phyloP scores from a whole-genome alignment of 2,113 vertebrate species.

The Pristiophorus japonicus region DNA sequence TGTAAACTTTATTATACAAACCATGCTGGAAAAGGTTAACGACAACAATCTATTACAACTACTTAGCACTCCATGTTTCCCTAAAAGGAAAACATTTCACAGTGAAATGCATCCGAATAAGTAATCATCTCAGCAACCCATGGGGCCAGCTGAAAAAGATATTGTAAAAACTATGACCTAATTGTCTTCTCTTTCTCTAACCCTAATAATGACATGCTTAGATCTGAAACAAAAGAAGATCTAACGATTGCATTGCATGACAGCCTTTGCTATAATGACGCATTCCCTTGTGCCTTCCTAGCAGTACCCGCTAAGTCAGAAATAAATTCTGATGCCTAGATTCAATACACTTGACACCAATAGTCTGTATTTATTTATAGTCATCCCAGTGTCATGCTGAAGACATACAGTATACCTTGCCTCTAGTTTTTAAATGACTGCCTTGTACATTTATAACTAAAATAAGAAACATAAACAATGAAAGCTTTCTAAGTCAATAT shows the following conservation, averaged over 20 bases:
- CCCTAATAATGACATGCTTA: not conserved
- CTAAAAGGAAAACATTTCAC: not conserved
- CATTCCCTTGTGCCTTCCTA: not conserved
- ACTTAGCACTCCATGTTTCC: not conserved
- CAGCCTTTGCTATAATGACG: constrained; percentile 32
- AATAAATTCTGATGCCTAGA: constrained; percentile 34
- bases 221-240: constrained; percentile 22
- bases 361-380: constrained; percentile 37
- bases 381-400: constrained; percentile 43
- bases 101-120: not conserved
- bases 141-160: constrained; percentile 9
- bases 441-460: not conserved
- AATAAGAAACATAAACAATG: not conserved
- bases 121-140: not conserved
- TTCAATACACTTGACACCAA: constrained; percentile 26
- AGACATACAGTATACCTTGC: not conserved
- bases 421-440: not conserved
- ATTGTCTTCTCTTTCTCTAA: not conserved
- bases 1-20: not conserved
- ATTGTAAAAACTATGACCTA: constrained; percentile 22
- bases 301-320: constrained; percentile 10
- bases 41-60: not conserved
- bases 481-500: not conserved
- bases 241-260: constrained; percentile 19
- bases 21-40: not conserved